Evolutionary conservation across 2,888 invertebrate genomes (phyloP).

Genomic region (Leptopilina myrica): DNA sequence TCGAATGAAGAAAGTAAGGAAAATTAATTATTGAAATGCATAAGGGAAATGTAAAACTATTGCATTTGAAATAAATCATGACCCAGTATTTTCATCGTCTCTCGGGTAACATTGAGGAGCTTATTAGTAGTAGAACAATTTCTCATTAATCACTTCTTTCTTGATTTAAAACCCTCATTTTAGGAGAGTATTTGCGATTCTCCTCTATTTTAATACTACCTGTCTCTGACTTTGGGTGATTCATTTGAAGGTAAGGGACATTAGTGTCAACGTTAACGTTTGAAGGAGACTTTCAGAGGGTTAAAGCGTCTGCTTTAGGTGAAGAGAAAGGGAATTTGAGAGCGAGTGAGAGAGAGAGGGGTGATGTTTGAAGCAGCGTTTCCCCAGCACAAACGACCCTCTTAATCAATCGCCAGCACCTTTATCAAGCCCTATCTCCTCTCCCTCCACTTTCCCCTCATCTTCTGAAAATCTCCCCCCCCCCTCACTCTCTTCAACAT

Average conservation of each 20-base stretch:
- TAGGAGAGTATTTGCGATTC: conserved; percentile 20
- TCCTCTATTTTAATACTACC: conserved; percentile 12
- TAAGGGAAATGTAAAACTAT: neutral
- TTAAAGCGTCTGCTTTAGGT: conserved; percentile 8
- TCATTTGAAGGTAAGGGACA: conserved; percentile 34
- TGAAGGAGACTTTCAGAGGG: conserved; percentile 30
- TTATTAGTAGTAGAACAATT: neutral
- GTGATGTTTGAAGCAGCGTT: conserved; percentile 68
- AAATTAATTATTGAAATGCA: neutral
- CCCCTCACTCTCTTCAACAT: neutral
- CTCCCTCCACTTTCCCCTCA: neutral
- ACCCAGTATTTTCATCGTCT: neutral
- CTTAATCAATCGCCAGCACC: conserved; percentile 72
- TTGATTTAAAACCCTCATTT: neutral
- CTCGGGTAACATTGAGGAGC: neutral
- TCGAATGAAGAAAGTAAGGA: no score
- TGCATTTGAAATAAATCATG: neutral
- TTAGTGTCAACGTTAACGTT: conserved; percentile 32
- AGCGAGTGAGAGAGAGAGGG: conserved; percentile 26
- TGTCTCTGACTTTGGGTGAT: conserved; percentile 25
- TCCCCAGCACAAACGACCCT: conserved; percentile 71
- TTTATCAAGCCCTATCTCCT: conserved; percentile 59
- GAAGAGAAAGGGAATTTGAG: conserved; percentile 25
- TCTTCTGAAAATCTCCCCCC: neutral
- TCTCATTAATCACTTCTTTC: conserved; percentile 15